Percentiles rank a stretch among this genome's conserved stretches.
phyloP scores from a whole-genome alignment of 1,140 invertebrate genomes.

The Uloborus diversus region DNA sequence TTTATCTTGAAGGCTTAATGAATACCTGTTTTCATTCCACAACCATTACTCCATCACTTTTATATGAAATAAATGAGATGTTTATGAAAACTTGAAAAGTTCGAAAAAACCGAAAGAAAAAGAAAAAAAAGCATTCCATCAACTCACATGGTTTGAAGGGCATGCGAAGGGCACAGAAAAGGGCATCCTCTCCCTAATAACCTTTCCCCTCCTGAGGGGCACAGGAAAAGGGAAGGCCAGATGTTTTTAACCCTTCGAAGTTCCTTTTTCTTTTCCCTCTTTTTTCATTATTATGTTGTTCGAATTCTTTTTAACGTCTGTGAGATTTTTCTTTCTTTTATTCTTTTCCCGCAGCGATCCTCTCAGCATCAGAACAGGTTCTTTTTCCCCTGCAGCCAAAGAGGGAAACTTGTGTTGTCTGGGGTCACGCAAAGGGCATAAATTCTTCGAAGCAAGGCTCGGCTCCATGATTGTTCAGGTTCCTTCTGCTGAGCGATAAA shows the following conservation, averaged over 20 bases:
- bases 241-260: slow-evolving; percentile 51
- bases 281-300: too few relatives aligned
- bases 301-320: background rate
- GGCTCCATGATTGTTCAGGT: too few relatives aligned
- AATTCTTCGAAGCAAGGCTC: too few relatives aligned
- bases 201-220: slow-evolving; percentile 7
- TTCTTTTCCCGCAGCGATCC: background rate
- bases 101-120: background rate
- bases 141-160: slow-evolving; percentile 8
- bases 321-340: background rate
- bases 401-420: background rate
- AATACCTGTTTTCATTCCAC: too few relatives aligned
- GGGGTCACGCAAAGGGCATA: slow-evolving; percentile 33
- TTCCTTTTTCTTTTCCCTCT: background rate
- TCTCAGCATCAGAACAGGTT: slow-evolving; percentile 34
- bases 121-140: slow-evolving; percentile 3
- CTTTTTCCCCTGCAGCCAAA: background rate
- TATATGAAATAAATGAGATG: too few relatives aligned
- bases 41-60: too few relatives aligned
- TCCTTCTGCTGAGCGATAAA: too few relatives aligned
- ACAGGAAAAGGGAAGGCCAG: slow-evolving; percentile 49
- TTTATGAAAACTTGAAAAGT: background rate
- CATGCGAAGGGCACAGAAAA: slow-evolving; percentile 19
- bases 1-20: too few relatives aligned
- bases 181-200: slow-evolving; percentile 41